Base-by-base conservation (phyloP, 1,140 invertebrate genomes). In the Coptotermes formosanus region DNA sequence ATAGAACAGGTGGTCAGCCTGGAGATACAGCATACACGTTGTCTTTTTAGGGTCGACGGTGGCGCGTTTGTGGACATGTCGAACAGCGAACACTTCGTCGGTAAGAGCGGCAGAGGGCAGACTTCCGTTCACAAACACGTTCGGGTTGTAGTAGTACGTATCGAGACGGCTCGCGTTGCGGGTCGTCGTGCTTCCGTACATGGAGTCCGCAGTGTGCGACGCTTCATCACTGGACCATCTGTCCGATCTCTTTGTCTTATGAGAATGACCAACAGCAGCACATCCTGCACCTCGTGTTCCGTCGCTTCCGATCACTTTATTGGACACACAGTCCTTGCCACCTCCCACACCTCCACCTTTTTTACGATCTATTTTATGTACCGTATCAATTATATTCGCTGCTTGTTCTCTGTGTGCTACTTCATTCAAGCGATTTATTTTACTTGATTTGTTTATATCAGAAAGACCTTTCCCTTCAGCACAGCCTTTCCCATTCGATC, bases 1-100 rank as follows among this genome's bases (percentile, higher is more conserved):
- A 90, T 95, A 98, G 91, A 98, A 98, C 89, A 98, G 94, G 92
- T 98, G 97, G 92, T 98, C 97, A 4, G 97, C 97, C 92, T 98
- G 97, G 87, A 98, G 92, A 91, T 98, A 99, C 25, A 99, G 91
- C 94, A 98, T 97, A 89, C 94, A 94, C 1, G 93, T 93, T 23
- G 92, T 94, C 89, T 92, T 94, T 85, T 93, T 93, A 0, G 96
- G 95, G 91, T 97, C 96, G 25, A 97, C 93, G 1, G 94, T 95
- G 30, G 96, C 93, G 88, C 96, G 91, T 90, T 96, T 94, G 90
- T 93, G 91, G 16, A 86, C 86, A 43, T 86, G 86, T 1, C 83
- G 48, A 0, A 30, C 43, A 25, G 4, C n/a, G 4, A n/a, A 12
- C 82, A 25, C 82, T 43, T 44, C 38, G 43, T 52, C 83, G 23